Conservation (phyloP, 2,113 vertebrate genomes). For the Dicrurus megarhynchus region DNA sequence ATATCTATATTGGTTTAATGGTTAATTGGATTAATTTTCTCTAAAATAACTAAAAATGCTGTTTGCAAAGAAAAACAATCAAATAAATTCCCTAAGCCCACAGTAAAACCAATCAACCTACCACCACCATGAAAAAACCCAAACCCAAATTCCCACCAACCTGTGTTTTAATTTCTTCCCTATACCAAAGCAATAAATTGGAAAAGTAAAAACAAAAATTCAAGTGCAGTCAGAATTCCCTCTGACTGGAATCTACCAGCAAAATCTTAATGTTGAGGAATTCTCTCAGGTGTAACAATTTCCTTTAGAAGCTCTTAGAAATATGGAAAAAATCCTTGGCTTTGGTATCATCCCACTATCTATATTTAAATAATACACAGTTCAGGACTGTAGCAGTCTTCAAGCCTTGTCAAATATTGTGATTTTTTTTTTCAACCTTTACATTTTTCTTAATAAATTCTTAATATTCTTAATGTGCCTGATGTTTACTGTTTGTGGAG, state of each 20-base stretch:
- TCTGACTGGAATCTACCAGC: neutral
- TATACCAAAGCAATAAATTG: neutral
- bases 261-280: neutral
- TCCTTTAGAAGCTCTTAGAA: neutral
- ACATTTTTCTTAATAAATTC: neutral
- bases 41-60: neutral
- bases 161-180: neutral
- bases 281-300: neutral
- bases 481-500: neutral
- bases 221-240: neutral
- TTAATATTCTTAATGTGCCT: neutral
- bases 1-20: neutral
- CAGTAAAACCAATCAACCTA: neutral
- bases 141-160: neutral
- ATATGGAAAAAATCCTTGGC: neutral
- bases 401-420: neutral
- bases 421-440: neutral
- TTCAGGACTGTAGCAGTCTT: neutral
- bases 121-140: neutral
- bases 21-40: neutral
- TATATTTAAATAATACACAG: neutral
- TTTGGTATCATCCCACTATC: neutral
- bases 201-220: neutral
- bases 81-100: accelerated
- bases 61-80: neutral